Conservation (phyloP, 2,113 vertebrate species). For the Chinchilla lanigera region DNA sequence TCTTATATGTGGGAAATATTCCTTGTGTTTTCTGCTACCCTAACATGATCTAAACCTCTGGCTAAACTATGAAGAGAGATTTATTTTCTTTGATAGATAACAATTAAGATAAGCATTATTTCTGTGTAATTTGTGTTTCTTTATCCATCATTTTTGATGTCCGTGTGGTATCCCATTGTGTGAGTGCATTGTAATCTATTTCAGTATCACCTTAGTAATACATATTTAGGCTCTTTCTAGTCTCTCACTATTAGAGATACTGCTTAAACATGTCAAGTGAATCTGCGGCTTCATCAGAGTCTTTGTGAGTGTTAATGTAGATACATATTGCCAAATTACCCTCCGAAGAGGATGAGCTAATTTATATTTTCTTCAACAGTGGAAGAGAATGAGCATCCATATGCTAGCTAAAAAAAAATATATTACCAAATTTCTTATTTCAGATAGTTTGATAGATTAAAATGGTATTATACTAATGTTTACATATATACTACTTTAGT, state of each 20-base stretch:
- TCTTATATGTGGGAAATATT: not conserved
- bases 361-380: not conserved
- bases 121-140: not conserved
- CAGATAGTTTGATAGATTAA: constrained; percentile 14
- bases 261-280: not conserved
- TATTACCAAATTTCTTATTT: not conserved
- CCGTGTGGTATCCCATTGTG: not conserved
- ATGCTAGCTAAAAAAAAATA: not conserved
- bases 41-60: not conserved
- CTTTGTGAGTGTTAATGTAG: not conserved
- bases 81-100: not conserved
- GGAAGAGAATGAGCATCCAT: not conserved
- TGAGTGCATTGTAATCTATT: not conserved
- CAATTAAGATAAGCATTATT: not conserved
- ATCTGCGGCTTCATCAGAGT: not conserved
- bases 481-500: not conserved
- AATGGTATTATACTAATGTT: not conserved
- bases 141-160: not conserved
- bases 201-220: not conserved
- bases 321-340: not conserved
- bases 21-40: not conserved
- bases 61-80: not conserved
- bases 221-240: not conserved
- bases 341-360: not conserved
- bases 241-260: not conserved